Evolutionary conservation across 2,797 vertebrate genomes (phyloP).

Genomic region (Acrossocheilus fasciatus): DNA sequence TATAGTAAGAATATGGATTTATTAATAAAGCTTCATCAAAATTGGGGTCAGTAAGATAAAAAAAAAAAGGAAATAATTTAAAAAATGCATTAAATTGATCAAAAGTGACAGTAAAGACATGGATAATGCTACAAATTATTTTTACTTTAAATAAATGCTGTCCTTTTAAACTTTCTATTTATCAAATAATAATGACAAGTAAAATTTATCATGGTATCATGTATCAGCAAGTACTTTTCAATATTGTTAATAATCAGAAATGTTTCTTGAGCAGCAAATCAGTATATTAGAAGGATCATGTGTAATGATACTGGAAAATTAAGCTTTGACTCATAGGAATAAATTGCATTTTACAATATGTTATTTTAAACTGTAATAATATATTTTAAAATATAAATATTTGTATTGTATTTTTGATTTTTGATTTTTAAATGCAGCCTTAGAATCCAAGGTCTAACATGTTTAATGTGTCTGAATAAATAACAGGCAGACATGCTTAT

Average conservation of each 20-base stretch:
- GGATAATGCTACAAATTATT: not conserved
- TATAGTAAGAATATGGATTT: too few relatives aligned
- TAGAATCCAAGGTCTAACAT: not conserved
- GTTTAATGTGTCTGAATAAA: not conserved
- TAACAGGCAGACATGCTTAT: not conserved
- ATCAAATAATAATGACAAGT: not conserved
- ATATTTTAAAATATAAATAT: not conserved
- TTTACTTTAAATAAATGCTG: not conserved
- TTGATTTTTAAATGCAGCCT: not conserved
- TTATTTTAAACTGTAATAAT: too few relatives aligned
- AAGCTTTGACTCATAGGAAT: not conserved
- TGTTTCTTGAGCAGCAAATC: not conserved
- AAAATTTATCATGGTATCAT: not conserved
- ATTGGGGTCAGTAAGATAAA: too few relatives aligned
- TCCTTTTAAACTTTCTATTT: not conserved
- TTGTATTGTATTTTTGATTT: not conserved
- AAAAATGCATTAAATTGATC: not conserved
- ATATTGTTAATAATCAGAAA: not conserved
- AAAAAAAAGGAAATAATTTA: too few relatives aligned
- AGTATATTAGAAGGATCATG: not conserved
- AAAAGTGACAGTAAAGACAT: not conserved
- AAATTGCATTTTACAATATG: not conserved
- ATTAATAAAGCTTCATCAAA: not conserved
- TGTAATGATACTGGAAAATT: not conserved
- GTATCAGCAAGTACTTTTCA: not conserved